Conservation (phyloP, 2,113 vertebrate species). For the Danionella cerebrum region DNA sequence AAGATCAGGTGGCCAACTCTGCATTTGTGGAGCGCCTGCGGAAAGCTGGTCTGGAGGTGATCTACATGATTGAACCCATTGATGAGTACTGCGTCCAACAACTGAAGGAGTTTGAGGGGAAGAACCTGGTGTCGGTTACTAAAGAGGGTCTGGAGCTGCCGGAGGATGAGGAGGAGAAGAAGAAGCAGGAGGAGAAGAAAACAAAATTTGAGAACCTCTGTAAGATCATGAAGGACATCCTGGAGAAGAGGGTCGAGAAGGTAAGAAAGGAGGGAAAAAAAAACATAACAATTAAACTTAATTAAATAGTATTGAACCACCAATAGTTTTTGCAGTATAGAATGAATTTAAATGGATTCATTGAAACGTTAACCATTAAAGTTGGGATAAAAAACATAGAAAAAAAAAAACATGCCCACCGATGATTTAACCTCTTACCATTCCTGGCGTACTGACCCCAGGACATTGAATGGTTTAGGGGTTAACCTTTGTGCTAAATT, state of each 20-base stretch:
- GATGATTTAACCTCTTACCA: no score
- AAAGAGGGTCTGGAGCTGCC: slow-evolving; percentile 75
- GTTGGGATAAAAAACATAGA: no score
- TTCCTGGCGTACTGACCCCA: no score
- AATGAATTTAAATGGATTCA: no score
- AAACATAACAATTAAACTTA: neutral
- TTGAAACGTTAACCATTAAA: no score
- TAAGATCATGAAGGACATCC: slow-evolving; percentile 76
- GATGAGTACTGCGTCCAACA: slow-evolving; percentile 76
- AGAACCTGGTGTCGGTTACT: slow-evolving; percentile 70
- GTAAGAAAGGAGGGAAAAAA: slow-evolving; percentile 40
- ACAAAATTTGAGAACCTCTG: slow-evolving; percentile 69
- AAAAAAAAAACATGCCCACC: no score
- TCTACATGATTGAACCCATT: slow-evolving; percentile 77
- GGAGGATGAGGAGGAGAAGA: slow-evolving; percentile 70
- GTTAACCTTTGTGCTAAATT: no score
- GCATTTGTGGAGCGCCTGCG: slow-evolving; percentile 71
- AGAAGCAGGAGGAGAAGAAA: slow-evolving; percentile 69
- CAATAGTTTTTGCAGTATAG: no score
- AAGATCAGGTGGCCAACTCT: slow-evolving; percentile 73
- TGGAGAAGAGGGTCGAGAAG: slow-evolving; percentile 76
- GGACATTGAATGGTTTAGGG: no score
- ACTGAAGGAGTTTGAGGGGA: slow-evolving; percentile 72
- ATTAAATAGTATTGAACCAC: no score
- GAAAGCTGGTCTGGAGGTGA: slow-evolving; percentile 70